Conservation (phyloP, 1,140 invertebrate species). For the Solen grandis region DNA sequence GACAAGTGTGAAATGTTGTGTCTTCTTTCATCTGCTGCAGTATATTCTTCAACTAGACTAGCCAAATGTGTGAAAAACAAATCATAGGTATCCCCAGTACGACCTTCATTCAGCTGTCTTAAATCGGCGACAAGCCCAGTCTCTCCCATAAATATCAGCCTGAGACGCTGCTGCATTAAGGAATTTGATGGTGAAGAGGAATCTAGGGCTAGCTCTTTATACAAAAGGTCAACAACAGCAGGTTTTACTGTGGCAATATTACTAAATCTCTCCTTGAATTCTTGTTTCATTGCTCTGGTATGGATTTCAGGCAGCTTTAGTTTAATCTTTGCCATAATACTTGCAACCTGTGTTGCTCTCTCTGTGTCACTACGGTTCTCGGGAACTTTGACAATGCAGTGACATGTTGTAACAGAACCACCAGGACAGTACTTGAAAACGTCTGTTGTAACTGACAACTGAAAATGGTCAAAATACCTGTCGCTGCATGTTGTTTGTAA, state of each 20-base stretch:
- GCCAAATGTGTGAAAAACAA: not conserved
- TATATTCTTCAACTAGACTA: slow-evolving; percentile 15
- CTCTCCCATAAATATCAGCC: too few species aligned
- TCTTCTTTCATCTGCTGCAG: slow-evolving; percentile 7
- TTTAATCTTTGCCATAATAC: slow-evolving; percentile 1
- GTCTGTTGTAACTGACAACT: slow-evolving; percentile 9
- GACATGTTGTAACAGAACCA: not conserved
- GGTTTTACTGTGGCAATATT: slow-evolving; percentile 10
- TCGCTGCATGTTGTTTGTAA: slow-evolving; percentile 9
- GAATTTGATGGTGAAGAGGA: not conserved
- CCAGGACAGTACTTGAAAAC: slow-evolving; percentile 22
- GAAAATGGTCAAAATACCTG: too few species aligned
- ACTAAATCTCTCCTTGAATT: slow-evolving; percentile 6
- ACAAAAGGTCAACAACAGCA: slow-evolving; percentile 11
- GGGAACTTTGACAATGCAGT: not conserved
- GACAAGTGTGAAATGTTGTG: slow-evolving; percentile 10
- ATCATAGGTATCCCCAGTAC: slow-evolving; percentile 5
- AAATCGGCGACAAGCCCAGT: slow-evolving; percentile 4
- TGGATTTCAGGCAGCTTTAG: slow-evolving; percentile 1
- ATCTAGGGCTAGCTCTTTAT: slow-evolving; percentile 17
- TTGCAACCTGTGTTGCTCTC: not conserved
- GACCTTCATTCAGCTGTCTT: slow-evolving; percentile 2
- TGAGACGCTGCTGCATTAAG: not conserved
- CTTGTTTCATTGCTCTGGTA: slow-evolving; percentile 3
- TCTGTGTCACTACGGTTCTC: not conserved